These are phyloP conservation scores for Eupithecia dodoneata DNA, from an alignment of 2,888 invertebrate species.

Conservation along the genomic window DNA sequence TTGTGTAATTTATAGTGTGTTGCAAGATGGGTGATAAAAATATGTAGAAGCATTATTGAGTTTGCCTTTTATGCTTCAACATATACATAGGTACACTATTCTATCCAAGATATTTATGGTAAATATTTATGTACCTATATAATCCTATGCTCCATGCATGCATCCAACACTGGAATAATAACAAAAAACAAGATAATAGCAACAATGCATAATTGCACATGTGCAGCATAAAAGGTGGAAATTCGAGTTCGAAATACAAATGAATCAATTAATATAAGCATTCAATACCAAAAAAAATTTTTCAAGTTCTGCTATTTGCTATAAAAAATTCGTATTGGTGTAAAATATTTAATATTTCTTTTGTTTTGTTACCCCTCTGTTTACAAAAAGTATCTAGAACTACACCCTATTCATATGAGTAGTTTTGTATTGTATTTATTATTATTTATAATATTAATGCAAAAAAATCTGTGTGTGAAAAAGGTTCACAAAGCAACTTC, in stretches of 20 bases:
- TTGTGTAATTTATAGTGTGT: slow-evolving; percentile 9
- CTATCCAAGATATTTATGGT: background rate
- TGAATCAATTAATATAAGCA: no score
- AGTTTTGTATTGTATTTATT: no score
- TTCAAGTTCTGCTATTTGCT: no score
- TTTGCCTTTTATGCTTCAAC: background rate
- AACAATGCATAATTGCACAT: background rate
- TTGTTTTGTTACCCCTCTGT: no score
- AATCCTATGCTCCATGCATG: background rate
- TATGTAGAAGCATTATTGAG: background rate
- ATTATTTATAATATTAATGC: no score
- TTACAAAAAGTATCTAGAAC: no score
- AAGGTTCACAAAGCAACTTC: no score
- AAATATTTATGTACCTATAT: background rate
- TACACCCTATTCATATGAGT: no score
- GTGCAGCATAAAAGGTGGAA: background rate
- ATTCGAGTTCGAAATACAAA: background rate
- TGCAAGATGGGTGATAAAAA: slow-evolving; percentile 8
- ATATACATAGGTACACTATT: background rate
- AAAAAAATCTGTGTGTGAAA: no score
- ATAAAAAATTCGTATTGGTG: no score
- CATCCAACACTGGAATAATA: background rate
- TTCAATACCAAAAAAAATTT: no score
- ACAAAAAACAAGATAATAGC: background rate
- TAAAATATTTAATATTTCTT: no score